phyloP scores from a whole-genome alignment of 2,797 vertebrate species.

The Microctenopoma steveboyesi region DNA sequence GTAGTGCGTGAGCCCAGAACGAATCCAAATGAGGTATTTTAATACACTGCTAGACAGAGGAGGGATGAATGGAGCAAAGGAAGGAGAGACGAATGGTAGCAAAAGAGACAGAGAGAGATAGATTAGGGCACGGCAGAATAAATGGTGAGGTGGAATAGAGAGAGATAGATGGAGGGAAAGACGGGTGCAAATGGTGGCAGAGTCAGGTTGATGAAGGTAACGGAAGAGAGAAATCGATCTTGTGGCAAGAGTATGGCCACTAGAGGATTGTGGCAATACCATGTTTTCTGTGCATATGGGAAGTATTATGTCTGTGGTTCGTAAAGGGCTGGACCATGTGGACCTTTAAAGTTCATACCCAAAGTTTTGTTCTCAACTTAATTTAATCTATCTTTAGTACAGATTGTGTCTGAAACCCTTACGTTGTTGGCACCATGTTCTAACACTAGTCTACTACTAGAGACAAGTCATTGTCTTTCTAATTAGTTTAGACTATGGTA shows the following conservation, averaged over 20 bases:
- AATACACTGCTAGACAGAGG: constrained; percentile 44
- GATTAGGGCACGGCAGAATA: constrained; percentile 47
- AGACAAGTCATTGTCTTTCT: constrained; percentile 28
- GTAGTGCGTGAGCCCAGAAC: constrained; percentile 26
- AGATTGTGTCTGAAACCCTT: background rate
- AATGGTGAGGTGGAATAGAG: constrained; percentile 48
- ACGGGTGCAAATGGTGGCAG: constrained; percentile 25
- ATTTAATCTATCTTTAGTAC: background rate
- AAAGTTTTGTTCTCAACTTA: constrained; percentile 16
- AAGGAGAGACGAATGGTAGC: constrained; percentile 55
- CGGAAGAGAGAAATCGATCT: constrained; percentile 50
- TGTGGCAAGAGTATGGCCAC: constrained; percentile 53
- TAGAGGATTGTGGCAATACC: constrained; percentile 41
- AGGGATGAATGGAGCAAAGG: constrained; percentile 29
- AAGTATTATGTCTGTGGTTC: constrained; percentile 17
- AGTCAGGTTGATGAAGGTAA: constrained; percentile 65
- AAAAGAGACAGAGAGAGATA: constrained; percentile 49
- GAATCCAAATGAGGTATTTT: constrained; percentile 62
- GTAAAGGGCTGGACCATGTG: background rate
- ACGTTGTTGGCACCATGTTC: background rate
- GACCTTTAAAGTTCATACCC: constrained; percentile 14
- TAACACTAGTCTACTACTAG: background rate
- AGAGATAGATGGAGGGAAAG: constrained; percentile 53
- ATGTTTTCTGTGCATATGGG: constrained; percentile 35
- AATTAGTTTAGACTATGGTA: background rate